A percentile compares a stretch with the other conserved stretches of the same genome.
These are phyloP conservation scores for Rhinogobio ventralis DNA, from an alignment of 2,797 vertebrate genomes.

Conservation along the genomic window DNA sequence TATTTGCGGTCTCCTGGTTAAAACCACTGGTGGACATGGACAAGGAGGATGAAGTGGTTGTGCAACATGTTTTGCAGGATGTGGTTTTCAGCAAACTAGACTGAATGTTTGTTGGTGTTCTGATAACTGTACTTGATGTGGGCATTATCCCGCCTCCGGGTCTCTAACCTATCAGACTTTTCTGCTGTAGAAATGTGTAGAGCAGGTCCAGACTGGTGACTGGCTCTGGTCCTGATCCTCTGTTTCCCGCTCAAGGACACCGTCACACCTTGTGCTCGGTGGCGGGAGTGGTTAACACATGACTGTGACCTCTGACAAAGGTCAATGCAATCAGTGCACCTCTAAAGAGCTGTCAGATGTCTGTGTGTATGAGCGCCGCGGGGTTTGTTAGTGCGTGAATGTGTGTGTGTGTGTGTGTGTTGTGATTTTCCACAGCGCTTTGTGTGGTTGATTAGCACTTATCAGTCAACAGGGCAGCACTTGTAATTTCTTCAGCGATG, in stretches of 20 bases:
- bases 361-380: neutral
- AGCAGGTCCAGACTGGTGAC: neutral
- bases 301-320: constrained; percentile 18
- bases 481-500: constrained; percentile 33
- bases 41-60: neutral
- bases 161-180: too few species aligned
- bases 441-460: constrained; percentile 31
- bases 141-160: neutral
- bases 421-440: constrained; percentile 38
- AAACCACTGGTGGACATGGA: neutral
- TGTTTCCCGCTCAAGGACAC: constrained; percentile 18
- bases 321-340: constrained; percentile 16
- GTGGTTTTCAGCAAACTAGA: neutral
- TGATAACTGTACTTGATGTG: neutral
- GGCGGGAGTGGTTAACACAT: neutral
- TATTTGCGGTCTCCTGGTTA: neutral
- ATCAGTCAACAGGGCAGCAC: constrained; percentile 47
- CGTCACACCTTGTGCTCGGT: neutral
- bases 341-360: constrained; percentile 57
- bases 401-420: constrained; percentile 14
- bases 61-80: too few species aligned
- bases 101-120: neutral
- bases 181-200: neutral
- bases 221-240: neutral
- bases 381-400: constrained; percentile 5